Percentiles rank a stretch among this genome's conserved stretches.
Evolutionary conservation across 2,888 invertebrate species (phyloP).

Genomic region (Thecocarcelia acutangulata): DNA sequence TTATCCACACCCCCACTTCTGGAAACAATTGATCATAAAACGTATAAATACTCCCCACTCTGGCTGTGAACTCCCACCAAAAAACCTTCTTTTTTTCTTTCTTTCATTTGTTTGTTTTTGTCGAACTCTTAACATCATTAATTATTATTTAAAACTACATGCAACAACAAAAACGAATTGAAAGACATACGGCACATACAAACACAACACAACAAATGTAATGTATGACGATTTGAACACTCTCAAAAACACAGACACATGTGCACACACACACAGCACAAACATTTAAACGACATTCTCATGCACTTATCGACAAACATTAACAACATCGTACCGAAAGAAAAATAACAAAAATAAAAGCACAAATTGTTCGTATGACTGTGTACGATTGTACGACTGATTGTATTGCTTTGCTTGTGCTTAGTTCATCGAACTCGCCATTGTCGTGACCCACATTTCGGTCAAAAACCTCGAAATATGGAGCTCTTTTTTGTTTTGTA

Average conservation of each 20-base stretch:
- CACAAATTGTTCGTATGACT: conserved; percentile 28
- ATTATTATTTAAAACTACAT: conserved; percentile 66
- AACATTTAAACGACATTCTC: conserved; percentile 65
- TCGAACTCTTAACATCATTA: conserved; percentile 68
- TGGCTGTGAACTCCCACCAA: conserved; percentile 46
- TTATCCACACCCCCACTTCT: conserved; percentile 12
- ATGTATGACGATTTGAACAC: conserved; percentile 46
- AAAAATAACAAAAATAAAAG: conserved; percentile 54
- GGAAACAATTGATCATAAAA: background rate
- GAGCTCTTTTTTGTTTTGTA: conserved; percentile 75
- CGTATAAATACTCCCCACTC: conserved; percentile 36
- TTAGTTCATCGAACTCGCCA: conserved; percentile 82
- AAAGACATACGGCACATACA: conserved; percentile 12
- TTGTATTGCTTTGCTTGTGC: conserved; percentile 66
- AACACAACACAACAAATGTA: conserved; percentile 32
- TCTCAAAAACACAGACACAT: too few species aligned
- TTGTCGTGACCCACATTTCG: conserved; percentile 82
- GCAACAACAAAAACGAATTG: conserved; percentile 40
- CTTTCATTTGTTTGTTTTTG: conserved; percentile 46
- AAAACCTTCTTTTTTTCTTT: conserved; percentile 12
- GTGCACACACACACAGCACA: conserved; percentile 18
- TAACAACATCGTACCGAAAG: conserved; percentile 66
- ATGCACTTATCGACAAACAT: conserved; percentile 46
- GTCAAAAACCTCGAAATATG: conserved; percentile 82
- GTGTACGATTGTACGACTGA: conserved; percentile 70